Base-by-base conservation (phyloP, 1,140 invertebrate genomes). In the Drosophila arawakana region DNA sequence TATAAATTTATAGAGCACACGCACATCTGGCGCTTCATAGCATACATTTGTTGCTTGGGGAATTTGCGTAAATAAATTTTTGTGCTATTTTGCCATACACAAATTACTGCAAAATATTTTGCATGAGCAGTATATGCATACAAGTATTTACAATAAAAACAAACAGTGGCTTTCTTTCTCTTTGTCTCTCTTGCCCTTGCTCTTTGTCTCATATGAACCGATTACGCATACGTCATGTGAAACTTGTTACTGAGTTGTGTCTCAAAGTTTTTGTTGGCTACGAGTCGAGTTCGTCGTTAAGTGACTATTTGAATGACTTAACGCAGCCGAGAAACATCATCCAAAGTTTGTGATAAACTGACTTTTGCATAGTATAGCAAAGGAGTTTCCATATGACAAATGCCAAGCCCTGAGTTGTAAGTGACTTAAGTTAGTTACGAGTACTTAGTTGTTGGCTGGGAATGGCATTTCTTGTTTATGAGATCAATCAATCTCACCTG, bases 101-200 rank as follows among this genome's bases (percentile, higher is more conserved):
- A 89, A 88, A 88, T 88, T 89, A 83, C 77, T 80, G 72, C 80
- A 83, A 88, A 89, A 88, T 89, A 89, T 89, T 88, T 89, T 89
- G 83, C 83, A 86, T 88, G 81, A 44, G 15, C 46, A 18, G 10
- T 60, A 52, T 73, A 70, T 80, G 73, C 80, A 86, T 83, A 63
- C 80, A 74, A 78, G 77, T 71, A 83, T 86, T 88, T 88, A 70
- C 76, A 79, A 86, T 88, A 83, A 77, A 88, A 88, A 70, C 76
- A 86, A 82, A 81, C 68, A 86, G 25, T 30, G 6, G 2, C 25
- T 30, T 2, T 30, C 25, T 30, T 6, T 30, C 25, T 30, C 25
- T 30, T 6, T 6, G 4, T 30, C 25, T 30, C 3, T 30, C 25
- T 25, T 4, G 25, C 25, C 6, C 25, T 30, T 2, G 34, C 47